These are phyloP conservation scores for Wiebesia pumilae DNA, from an alignment of 1,140 invertebrate genomes.

Conservation along the genomic window DNA sequence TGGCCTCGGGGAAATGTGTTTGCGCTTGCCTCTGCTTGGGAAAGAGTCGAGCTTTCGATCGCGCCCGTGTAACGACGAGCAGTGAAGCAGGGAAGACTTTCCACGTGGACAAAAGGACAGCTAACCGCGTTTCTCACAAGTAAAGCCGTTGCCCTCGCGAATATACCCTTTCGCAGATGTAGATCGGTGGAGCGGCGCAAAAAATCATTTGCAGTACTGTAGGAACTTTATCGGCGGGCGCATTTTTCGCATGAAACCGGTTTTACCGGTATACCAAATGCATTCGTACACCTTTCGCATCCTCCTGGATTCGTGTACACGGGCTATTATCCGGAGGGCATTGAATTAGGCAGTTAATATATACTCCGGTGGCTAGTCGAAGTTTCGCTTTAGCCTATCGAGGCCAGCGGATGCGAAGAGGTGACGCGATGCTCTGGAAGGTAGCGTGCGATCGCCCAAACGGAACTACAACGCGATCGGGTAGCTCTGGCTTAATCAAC, in stretches of 20 bases:
- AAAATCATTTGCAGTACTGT: slow-evolving; percentile 49
- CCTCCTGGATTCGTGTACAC: not conserved
- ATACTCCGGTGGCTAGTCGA: not conserved
- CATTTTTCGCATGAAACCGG: slow-evolving; percentile 70
- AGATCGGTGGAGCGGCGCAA: slow-evolving; percentile 41
- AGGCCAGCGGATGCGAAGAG: not conserved
- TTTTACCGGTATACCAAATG: slow-evolving; percentile 60
- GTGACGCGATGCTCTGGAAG: not conserved
- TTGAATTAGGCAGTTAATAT: not conserved
- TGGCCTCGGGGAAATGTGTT: slow-evolving; percentile 24
- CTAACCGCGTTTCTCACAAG: slow-evolving; percentile 71
- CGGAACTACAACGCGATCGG: not conserved
- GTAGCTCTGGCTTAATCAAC: slow-evolving; percentile 13
- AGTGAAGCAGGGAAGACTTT: not conserved
- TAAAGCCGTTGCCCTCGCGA: slow-evolving; percentile 44
- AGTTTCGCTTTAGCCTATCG: not conserved
- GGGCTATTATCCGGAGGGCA: not conserved
- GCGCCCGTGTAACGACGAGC: not conserved
- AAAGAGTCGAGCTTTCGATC: slow-evolving; percentile 35
- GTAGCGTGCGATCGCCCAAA: not conserved
- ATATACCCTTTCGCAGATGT: slow-evolving; percentile 57
- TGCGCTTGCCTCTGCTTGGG: not conserved
- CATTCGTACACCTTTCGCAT: not conserved
- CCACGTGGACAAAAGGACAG: slow-evolving; percentile 52
- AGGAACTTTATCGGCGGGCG: slow-evolving; percentile 47